Evolutionary conservation across 1,140 invertebrate species (phyloP), one percentile per base, ranked within the genome.

Genomic region (Calliphora vicina): DNA sequence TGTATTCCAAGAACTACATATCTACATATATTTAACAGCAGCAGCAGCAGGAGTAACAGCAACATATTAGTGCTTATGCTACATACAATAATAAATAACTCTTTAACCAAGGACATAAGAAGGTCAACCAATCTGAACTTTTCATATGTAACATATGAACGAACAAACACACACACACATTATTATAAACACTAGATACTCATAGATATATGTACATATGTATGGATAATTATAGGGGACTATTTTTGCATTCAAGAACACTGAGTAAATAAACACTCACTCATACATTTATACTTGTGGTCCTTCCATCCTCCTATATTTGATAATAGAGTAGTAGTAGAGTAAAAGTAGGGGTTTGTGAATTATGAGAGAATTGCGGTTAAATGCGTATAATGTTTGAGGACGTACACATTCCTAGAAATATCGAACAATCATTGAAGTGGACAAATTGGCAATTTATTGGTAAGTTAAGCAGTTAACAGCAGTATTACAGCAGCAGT

Each of bases 31-130:
- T 50, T 50, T 50, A 50, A 50, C 1, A 50, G 45, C 45, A 50
- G 1, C 8, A n/a, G 45, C 45, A 50, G 17, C 0, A n/a, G 45
- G 3, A 12, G 17, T 13, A 50, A 1, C 45, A 50, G 12, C 12
- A 50, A 50, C 45, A 50, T 50, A 6, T 50, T 50, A 17, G 4
- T 50, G 45, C 57, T 23, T 67, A 57, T 17, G 45, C 45, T 67
- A 67, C 61, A 67, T 67, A 67, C n/a, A 57, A n/a, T 57, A 35
- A 76, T 76, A 43, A 43, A 78, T 43, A 78, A 78, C 74, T 78
- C 27, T 45, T 43, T 78, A 78, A 43, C 27, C 74, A 78, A 78
- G 74, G 74, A 78, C 74, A 45, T n/a, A 9, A 45, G 74, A 78
- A 78, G 74, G 74, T 78, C 74, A 78, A 43, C 10, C 61, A 12